Conservation (phyloP, 2,888 invertebrate genomes). For the Abrostola triplasia region DNA sequence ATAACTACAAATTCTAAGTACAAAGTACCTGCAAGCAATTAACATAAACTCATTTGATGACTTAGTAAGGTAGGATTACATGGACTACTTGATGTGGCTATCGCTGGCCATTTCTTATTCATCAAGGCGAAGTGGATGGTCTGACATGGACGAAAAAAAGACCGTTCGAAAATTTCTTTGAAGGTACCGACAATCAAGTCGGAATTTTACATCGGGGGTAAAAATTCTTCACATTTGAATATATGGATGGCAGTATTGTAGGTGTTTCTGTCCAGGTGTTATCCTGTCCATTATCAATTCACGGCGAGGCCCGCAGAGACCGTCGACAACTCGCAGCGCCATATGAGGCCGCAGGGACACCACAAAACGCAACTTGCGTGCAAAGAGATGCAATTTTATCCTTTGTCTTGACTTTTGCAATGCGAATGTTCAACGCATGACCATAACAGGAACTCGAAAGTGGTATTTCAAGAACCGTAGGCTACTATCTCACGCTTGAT, state of each 20-base stretch:
- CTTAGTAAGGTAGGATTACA: conserved; percentile 10
- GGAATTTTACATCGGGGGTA: neutral
- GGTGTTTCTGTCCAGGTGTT: conserved; percentile 76
- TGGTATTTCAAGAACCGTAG: conserved; percentile 58
- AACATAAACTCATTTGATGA: conserved; percentile 35
- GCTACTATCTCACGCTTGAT: conserved; percentile 37
- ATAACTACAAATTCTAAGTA: conserved; percentile 37
- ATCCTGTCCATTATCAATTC: conserved; percentile 80
- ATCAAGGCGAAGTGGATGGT: neutral
- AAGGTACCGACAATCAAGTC: neutral
- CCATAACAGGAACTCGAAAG: conserved; percentile 65
- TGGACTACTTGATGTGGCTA: neutral
- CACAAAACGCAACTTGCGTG: conserved; percentile 52
- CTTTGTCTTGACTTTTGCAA: conserved; percentile 58
- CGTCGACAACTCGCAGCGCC: conserved; percentile 45
- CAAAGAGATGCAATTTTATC: conserved; percentile 65
- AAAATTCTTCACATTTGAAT: conserved; percentile 39
- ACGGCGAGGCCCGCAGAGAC: conserved; percentile 56
- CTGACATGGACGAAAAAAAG: neutral
- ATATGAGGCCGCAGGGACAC: conserved; percentile 46
- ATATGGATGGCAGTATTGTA: conserved; percentile 48
- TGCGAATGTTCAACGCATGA: conserved; percentile 61
- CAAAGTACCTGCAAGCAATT: conserved; percentile 31
- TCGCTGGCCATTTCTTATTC: neutral
- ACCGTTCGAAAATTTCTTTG: neutral